Evolutionary conservation across 2,888 invertebrate genomes (phyloP), one percentile per base, ranked within the genome.

Genomic region (Bruchidius siliquastri): DNA sequence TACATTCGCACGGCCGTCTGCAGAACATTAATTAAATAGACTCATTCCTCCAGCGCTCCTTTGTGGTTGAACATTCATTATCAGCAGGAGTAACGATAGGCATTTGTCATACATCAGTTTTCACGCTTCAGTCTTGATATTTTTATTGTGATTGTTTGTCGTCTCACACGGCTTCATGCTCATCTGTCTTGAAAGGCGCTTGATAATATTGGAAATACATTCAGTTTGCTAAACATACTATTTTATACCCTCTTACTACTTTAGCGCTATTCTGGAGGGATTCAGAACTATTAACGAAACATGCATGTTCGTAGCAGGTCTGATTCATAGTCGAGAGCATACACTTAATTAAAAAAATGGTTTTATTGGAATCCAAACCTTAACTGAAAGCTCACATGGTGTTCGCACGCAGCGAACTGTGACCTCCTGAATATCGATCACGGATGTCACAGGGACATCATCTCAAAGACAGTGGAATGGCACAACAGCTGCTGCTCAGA

Each of bases 1-100:
- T 78, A 77, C 72, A 75, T 73, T 75, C 71, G 73, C 76, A 77
- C 75, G 76, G 18, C 18, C 73, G 77, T 73, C 75, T 30, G 70
- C 72, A 74, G 49, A 74, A 71, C 69, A 68, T 67, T 72, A 76
- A 73, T 74, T 74, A 73, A 76, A 74, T 73, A 72, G 70, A 76
- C 73, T 74, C 73, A 73, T 76, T 74, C 71, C 68, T 20, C 71
- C 20, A 32, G 32, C 71, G 73, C 72, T 30, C 72, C 72, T 21
- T 21, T 67, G 67, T 67, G 69, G 70, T 72, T 72, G 49, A 30
- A 49, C 49, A 49, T 49, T 49, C 49, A 49, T 49, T 49, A 49
- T 49, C 49, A 8, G 49, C 8, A 1, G 10, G 1, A 18, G 49
- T 49, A 49, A 49, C 49, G 49, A 3, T 18, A 49, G 49, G 49